phyloP scores from a whole-genome alignment of 2,888 invertebrate species.

The Rapana venosa region DNA sequence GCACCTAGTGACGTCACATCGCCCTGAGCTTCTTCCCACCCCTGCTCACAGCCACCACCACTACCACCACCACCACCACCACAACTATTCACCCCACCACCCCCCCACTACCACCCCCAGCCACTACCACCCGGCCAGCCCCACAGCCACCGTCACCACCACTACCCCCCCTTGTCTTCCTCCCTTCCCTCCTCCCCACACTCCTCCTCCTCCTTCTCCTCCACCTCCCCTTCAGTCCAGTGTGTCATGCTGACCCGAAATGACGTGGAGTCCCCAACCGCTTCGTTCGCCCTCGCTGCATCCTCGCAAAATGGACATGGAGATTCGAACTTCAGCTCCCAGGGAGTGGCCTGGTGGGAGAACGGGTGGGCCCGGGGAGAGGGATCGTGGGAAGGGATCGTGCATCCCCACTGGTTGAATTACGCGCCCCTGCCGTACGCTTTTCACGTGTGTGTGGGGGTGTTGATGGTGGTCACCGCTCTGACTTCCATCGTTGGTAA shows the following conservation, averaged over 20 bases:
- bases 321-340: background rate
- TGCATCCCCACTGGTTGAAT: constrained; percentile 33
- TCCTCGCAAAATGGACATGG: background rate
- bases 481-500: constrained; percentile 13
- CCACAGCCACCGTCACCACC: background rate
- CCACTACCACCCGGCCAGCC: background rate
- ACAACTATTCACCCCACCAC: background rate
- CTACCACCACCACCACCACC: background rate
- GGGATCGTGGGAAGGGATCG: constrained; percentile 1
- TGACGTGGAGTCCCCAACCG: background rate
- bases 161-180: background rate
- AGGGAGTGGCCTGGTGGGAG: background rate
- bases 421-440: constrained; percentile 31
- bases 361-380: background rate
- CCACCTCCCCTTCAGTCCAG: background rate
- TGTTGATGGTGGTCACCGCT: constrained; percentile 21
- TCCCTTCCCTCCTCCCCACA: background rate
- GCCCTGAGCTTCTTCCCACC: background rate
- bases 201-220: background rate
- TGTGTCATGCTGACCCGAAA: background rate
- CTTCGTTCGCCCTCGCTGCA: background rate
- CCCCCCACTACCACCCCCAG: background rate
- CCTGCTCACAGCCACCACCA: background rate
- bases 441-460: constrained; percentile 30
- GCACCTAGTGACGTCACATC: background rate